Evolutionary conservation across 2,113 vertebrate species (phyloP).

Genomic region (Tachuris rubrigastra): DNA sequence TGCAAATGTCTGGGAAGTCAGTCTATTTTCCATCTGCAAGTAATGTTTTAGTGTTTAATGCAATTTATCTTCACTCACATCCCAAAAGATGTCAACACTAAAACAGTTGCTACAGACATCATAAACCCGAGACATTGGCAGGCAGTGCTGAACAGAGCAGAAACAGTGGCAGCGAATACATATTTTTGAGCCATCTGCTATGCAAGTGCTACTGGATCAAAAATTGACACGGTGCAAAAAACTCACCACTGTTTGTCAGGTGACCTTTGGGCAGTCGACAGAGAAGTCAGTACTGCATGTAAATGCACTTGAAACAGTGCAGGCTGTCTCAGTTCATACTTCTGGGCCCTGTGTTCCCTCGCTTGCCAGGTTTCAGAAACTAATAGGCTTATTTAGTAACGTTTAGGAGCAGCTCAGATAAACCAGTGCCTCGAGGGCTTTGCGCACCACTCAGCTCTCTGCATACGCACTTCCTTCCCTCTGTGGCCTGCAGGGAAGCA

Average conservation of each 20-base stretch:
- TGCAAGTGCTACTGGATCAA: conserved; percentile 17
- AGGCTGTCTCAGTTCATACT: neutral
- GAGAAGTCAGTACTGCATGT: conserved; percentile 6
- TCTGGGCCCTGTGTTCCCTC: conserved; percentile 20
- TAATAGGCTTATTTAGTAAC: conserved; percentile 56
- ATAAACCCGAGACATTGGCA: conserved; percentile 58
- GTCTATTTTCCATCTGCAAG: conserved; percentile 63
- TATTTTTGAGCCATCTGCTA: conserved; percentile 64
- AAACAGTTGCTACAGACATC: conserved; percentile 63
- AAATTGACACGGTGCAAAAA: conserved; percentile 52
- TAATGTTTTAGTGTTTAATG: conserved; percentile 61
- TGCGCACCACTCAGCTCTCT: neutral
- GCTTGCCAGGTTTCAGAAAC: conserved; percentile 29
- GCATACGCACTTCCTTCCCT: neutral
- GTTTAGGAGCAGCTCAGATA: conserved; percentile 44
- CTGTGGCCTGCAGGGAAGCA: neutral
- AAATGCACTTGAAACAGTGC: conserved; percentile 7
- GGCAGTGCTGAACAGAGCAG: conserved; percentile 37
- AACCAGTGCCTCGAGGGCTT: conserved; percentile 34
- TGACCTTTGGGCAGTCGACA: conserved; percentile 54
- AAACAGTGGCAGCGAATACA: conserved; percentile 16
- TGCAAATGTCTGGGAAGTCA: conserved; percentile 39
- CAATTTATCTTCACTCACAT: conserved; percentile 58
- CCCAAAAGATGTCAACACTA: conserved; percentile 58
- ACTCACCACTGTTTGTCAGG: conserved; percentile 52